Evolutionary conservation across 30 jellyfish, hydroid and myxozoan species (phyloP), one percentile per base, ranked within the genome.

Genomic region (Catostylus mosaicus): DNA sequence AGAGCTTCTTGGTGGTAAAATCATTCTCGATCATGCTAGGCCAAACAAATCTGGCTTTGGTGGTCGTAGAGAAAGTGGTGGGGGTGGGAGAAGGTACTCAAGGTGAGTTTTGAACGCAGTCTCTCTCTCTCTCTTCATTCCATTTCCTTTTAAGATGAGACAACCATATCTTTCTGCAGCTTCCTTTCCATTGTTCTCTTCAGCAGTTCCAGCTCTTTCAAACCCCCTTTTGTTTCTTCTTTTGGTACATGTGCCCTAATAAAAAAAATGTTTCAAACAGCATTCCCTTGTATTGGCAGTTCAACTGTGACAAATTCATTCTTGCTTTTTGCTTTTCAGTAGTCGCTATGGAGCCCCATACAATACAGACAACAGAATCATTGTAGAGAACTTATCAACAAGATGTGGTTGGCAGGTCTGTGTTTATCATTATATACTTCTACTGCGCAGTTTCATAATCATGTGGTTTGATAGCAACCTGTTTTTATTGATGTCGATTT

Each of bases 401-500:
- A 69, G 98, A 45, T 82, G 96, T 68, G 97, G 99, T 30, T 96
- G 99, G 99, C 99, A 96, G 97, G 99, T 96, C 45, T 35, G 87
- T 62, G n/a, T 12, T 20, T 31, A 23, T n/a, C 19, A 37, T 5
- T 29, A 18, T 35, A 1, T 60, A 1, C 54, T 43, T 43, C 54
- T 6, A 43, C 16, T 43, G 19, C 63, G 6, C 9, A 22, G 40
- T 1, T 1, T 26, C 38, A 60, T 14, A 22, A 0, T 20, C 34
- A 0, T 22, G 32, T 20, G 34, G 34, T 7, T 26, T 29, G 8
- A 51, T 10, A 51, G 66, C 24, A 51, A 29, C 20, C 66, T 19
- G 11, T 9, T 9, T 19, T 46, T 11, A 51, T 51, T 0, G 24
- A 51, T 19, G 12, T 51, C 29, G 20, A 2, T 12, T 0, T 19